These are phyloP conservation scores for Phyllopteryx taeniolatus DNA, from an alignment of 2,113 vertebrate genomes.

Conservation along the genomic window DNA sequence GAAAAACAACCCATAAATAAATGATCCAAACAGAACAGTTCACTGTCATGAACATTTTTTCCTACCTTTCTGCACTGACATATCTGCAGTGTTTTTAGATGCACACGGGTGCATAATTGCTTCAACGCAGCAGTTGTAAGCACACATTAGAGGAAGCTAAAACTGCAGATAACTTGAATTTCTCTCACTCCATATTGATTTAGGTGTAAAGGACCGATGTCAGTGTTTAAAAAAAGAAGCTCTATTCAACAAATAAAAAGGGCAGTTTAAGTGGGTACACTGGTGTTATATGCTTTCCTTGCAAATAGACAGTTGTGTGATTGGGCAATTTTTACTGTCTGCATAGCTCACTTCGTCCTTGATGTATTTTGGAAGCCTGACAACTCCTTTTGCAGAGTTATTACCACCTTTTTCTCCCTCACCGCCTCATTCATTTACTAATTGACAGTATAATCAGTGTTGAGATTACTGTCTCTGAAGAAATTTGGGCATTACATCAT, in stretches of 20 bases:
- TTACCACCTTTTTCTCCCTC: conserved; percentile 29
- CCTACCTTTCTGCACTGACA: background rate
- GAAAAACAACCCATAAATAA: conserved; percentile 38
- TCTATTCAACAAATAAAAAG: conserved; percentile 34
- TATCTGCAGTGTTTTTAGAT: background rate
- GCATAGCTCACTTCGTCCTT: conserved; percentile 55
- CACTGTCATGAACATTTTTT: background rate
- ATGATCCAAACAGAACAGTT: background rate
- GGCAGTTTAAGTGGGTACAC: conserved; percentile 39
- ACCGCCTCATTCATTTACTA: conserved; percentile 66
- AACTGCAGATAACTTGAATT: conserved; percentile 7
- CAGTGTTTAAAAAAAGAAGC: conserved; percentile 12
- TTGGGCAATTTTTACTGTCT: conserved; percentile 56
- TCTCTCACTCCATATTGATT: conserved; percentile 16
- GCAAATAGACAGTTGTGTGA: conserved; percentile 56
- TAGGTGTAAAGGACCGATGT: conserved; percentile 16
- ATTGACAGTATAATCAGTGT: conserved; percentile 69
- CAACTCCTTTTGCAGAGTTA: conserved; percentile 62
- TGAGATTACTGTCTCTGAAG: conserved; percentile 59
- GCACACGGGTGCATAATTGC: background rate
- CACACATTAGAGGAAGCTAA: background rate
- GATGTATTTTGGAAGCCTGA: conserved; percentile 67
- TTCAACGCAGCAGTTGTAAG: background rate
- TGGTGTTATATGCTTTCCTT: conserved; percentile 30
- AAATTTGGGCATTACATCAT: conserved; percentile 70